Percentiles rank a stretch among this genome's conserved stretches.
Evolutionary conservation across 2,888 invertebrate species (phyloP).

Genomic region (Disparrhopalites patrizii): DNA sequence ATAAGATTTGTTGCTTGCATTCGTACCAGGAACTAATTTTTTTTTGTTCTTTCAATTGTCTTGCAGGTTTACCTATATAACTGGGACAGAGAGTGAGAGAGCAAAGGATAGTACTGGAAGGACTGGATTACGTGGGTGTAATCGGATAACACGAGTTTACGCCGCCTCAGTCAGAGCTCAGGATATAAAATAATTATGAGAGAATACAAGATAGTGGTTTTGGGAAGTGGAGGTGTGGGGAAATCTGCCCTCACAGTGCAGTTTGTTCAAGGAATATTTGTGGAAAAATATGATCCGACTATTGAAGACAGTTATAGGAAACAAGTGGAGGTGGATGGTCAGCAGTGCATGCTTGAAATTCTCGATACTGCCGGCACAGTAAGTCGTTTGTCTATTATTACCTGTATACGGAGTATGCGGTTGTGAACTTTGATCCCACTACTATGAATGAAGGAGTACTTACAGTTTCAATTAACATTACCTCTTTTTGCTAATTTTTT

Average conservation of each 20-base stretch:
- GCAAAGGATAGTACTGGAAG: too few relatives aligned
- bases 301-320: conserved; percentile 99
- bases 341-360: conserved; percentile 99
- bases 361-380: conserved; percentile 98
- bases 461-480: background rate
- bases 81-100: too few relatives aligned
- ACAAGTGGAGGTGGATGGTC: conserved; percentile 99
- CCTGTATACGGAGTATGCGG: too few relatives aligned
- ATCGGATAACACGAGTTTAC: too few relatives aligned
- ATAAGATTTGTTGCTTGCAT: too few relatives aligned
- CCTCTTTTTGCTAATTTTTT: background rate
- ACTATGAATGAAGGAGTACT: background rate
- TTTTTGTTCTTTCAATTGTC: too few relatives aligned
- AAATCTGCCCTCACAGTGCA: conserved; percentile 97
- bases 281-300: conserved; percentile 99
- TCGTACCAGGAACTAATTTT: too few relatives aligned
- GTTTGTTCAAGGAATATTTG: conserved; percentile 98
- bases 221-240: conserved; percentile 99
- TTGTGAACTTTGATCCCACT: background rate
- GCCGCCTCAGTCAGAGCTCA: background rate
- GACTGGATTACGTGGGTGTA: too few relatives aligned
- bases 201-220: conserved; percentile 99
- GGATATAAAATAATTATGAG: conserved; percentile 72
- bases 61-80: too few relatives aligned
- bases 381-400: conserved; percentile 51